phyloP scores from a whole-genome alignment of 2,797 vertebrate species.

The Astyanax mexicanus region DNA sequence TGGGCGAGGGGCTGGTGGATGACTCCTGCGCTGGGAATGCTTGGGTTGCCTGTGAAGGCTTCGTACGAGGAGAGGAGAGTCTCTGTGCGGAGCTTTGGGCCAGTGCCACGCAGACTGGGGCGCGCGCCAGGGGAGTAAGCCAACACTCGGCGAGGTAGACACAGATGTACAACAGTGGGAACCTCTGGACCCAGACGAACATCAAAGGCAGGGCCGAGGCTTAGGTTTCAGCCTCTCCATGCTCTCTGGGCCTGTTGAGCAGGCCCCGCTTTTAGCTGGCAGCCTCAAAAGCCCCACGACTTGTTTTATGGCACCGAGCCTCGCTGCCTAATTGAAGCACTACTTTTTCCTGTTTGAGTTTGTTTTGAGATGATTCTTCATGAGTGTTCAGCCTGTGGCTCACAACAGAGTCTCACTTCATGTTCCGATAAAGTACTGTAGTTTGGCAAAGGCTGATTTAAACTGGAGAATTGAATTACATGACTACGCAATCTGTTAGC shows the following conservation, averaged over 20 bases:
- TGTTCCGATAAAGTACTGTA: neutral
- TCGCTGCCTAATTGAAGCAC: constrained; percentile 14
- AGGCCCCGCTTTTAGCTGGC: constrained; percentile 13
- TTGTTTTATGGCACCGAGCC: constrained; percentile 11
- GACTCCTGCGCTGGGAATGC: constrained; percentile 37
- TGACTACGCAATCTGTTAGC: neutral
- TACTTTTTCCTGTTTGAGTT: constrained; percentile 3
- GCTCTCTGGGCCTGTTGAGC: constrained; percentile 30
- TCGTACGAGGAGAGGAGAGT: constrained; percentile 37
- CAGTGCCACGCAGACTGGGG: constrained; percentile 47
- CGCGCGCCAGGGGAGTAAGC: constrained; percentile 32
- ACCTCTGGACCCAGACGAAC: constrained; percentile 47
- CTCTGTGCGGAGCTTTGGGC: constrained; percentile 48
- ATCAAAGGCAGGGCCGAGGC: constrained; percentile 37
- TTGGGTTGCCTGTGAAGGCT: constrained; percentile 17
- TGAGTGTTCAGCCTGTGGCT: neutral
- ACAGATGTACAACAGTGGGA: constrained; percentile 42
- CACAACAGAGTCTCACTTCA: neutral
- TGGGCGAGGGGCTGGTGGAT: constrained; percentile 12
- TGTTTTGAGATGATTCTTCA: constrained; percentile 1
- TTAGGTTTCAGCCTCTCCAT: constrained; percentile 48
- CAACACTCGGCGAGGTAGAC: constrained; percentile 47
- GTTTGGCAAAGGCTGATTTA: neutral
- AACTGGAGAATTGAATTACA: neutral
- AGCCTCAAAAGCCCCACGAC: constrained; percentile 31